phyloP scores from a whole-genome alignment of 2,888 invertebrate genomes.

The Quadroppia sp. region DNA sequence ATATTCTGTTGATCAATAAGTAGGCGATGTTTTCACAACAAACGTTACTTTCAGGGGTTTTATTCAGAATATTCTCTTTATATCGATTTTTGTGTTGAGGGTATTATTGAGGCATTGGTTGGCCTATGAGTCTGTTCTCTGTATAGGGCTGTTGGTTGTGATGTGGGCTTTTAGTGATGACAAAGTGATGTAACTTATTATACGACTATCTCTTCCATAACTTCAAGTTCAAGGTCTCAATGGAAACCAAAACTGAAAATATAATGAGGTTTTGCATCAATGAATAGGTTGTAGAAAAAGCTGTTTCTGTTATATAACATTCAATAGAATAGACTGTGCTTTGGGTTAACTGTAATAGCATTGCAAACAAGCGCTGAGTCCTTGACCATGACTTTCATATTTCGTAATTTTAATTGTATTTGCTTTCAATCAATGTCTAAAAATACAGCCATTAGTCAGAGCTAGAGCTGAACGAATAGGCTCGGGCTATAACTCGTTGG shows the following conservation, averaged over 20 bases:
- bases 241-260: slow-evolving; percentile 8
- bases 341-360: background rate
- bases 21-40: background rate
- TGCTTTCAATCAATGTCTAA: background rate
- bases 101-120: background rate
- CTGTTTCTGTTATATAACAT: background rate
- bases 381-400: slow-evolving; percentile 18
- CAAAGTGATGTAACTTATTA: slow-evolving; percentile 3
- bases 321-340: slow-evolving; percentile 1
- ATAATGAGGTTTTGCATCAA: slow-evolving; percentile 12
- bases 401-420: background rate
- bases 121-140: background rate
- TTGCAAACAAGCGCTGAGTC: slow-evolving; percentile 5
- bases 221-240: slow-evolving; percentile 32
- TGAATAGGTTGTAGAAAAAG: slow-evolving; percentile 6
- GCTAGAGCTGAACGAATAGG: too few species aligned
- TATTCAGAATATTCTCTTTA: background rate
- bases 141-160: background rate
- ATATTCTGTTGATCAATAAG: background rate
- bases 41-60: background rate
- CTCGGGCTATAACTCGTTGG: too few species aligned
- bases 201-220: background rate
- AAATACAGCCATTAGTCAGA: background rate
- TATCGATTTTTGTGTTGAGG: background rate
- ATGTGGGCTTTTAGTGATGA: background rate